Evolutionary conservation across 2,113 vertebrate genomes (phyloP).

Genomic region (Ammodytes marinus): DNA sequence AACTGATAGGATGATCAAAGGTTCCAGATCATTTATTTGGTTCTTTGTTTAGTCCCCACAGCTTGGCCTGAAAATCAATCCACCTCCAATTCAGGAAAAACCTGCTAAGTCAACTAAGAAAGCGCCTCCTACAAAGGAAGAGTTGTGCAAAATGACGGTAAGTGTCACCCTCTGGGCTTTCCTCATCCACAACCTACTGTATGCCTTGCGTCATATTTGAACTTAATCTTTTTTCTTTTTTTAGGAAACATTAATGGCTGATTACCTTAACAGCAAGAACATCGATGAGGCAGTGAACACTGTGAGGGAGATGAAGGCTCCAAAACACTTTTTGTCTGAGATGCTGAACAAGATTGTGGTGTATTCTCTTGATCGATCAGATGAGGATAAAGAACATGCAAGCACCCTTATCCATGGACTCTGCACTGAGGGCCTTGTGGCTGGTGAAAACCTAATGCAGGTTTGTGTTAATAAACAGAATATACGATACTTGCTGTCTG

Average conservation of each 20-base stretch:
- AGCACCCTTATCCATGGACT: slow-evolving; percentile 93
- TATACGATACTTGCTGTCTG: background rate
- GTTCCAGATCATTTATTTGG: background rate
- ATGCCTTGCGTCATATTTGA: background rate
- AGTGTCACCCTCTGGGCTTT: slow-evolving; percentile 51
- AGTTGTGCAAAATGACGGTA: slow-evolving; percentile 95
- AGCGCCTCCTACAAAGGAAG: slow-evolving; percentile 95
- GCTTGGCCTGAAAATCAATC: slow-evolving; percentile 97
- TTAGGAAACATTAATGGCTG: slow-evolving; percentile 92
- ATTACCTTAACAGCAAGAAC: slow-evolving; percentile 94
- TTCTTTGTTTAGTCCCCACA: slow-evolving; percentile 86
- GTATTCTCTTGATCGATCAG: slow-evolving; percentile 91
- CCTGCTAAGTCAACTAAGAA: slow-evolving; percentile 96
- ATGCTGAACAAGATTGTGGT: slow-evolving; percentile 96
- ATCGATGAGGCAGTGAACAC: slow-evolving; percentile 89
- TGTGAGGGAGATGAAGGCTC: slow-evolving; percentile 94
- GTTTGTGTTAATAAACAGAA: slow-evolving; percentile 70
- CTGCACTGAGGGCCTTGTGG: slow-evolving; percentile 91
- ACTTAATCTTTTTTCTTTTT: background rate
- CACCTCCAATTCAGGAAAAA: slow-evolving; percentile 98
- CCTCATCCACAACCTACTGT: background rate
- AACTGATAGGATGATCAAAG: rapidly evolving
- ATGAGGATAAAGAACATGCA: slow-evolving; percentile 94
- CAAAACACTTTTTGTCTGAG: slow-evolving; percentile 95
- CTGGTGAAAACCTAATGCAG: slow-evolving; percentile 96